Base-by-base conservation (phyloP, 2,888 invertebrate species). In the Anoplius nigerrimus region DNA sequence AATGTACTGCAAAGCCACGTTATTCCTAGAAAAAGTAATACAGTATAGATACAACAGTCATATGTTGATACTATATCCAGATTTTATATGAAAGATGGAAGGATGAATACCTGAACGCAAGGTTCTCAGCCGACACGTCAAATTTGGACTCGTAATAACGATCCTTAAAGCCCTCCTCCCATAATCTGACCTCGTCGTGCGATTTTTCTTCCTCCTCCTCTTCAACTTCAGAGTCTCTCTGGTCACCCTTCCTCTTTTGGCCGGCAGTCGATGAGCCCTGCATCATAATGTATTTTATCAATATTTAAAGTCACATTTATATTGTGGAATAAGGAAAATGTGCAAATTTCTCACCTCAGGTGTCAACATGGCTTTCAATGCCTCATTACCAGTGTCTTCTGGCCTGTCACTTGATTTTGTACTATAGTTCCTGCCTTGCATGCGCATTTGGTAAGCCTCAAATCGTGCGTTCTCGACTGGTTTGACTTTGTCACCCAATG, bases 161-260 rank as follows among this genome's bases (percentile, higher is more conserved):
- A 88, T 98, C 97, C 89, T 99, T 99, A 91, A 98, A 99, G 0
- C 99, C 99, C 80, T 95, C 95, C 90, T 99, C 98, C 96, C 97
- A 97, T 5, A 97, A 90, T 16, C 97, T 92, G 57, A 98, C 97
- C 90, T 97, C 96, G 88, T 98, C 97, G 77, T 94, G 93, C 4
- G 93, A 92, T 78, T 95, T 34, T 1, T 34, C 34, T 13, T 34
- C 34, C 8, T 34, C 34, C 4, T 34, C 34, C 11, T 34, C 94
- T 48, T 94, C 93, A 60, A 96, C 95, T 0, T 94, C 94, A 1
- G 92, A 91, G 0, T 90, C 90, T 0, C 90, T 79, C 69, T 89
- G 88, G 0, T 90, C 89, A 18, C 76, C 84, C 64, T 91, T 91
- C 62, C 93, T 90, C 45, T 92, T 92, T 0, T 90, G 88, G 0